Percentiles rank a stretch among this genome's conserved stretches.
phyloP scores from a whole-genome alignment of 2,888 invertebrate genomes.

The Dolichomitus sp. region DNA sequence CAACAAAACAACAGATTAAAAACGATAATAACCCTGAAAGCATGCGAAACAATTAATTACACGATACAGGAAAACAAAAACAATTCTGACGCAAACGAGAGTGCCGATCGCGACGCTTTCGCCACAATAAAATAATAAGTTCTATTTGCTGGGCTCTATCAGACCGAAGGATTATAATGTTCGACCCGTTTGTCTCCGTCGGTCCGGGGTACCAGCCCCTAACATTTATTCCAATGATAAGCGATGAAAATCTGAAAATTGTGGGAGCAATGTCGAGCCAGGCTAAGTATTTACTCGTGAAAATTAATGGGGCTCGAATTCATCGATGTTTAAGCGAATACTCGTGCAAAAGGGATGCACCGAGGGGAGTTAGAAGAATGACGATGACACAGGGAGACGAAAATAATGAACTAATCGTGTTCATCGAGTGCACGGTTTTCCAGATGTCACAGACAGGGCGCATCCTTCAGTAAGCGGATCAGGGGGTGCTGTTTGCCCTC shows the following conservation, averaged over 20 bases:
- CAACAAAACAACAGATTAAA: constrained; percentile 25
- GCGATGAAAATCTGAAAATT: not conserved
- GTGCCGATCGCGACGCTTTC: not conserved
- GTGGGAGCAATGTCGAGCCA: not conserved
- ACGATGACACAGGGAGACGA: constrained; percentile 55
- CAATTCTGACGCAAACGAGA: not conserved
- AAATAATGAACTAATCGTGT: constrained; percentile 68
- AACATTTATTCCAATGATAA: not conserved
- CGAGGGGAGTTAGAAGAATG: constrained; percentile 19
- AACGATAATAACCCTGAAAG: constrained; percentile 12
- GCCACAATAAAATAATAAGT: constrained; percentile 27
- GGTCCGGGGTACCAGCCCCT: constrained; percentile 17
- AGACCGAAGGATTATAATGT: constrained; percentile 10
- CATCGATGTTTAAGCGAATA: constrained; percentile 16
- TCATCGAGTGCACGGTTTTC: constrained; percentile 61
- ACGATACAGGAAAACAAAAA: constrained; percentile 16
- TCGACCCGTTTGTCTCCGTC: not conserved
- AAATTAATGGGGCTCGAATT: constrained; percentile 32
- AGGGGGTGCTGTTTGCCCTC: constrained; percentile 87
- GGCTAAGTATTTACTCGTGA: constrained; percentile 1
- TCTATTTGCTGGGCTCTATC: not conserved
- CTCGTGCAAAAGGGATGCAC: constrained; percentile 15
- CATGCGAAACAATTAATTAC: not conserved
- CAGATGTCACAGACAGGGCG: constrained; percentile 65
- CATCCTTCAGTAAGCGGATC: constrained; percentile 85